Evolutionary conservation across 2,797 vertebrate species (phyloP).

Genomic region (Dendrocincla tyrannina): DNA sequence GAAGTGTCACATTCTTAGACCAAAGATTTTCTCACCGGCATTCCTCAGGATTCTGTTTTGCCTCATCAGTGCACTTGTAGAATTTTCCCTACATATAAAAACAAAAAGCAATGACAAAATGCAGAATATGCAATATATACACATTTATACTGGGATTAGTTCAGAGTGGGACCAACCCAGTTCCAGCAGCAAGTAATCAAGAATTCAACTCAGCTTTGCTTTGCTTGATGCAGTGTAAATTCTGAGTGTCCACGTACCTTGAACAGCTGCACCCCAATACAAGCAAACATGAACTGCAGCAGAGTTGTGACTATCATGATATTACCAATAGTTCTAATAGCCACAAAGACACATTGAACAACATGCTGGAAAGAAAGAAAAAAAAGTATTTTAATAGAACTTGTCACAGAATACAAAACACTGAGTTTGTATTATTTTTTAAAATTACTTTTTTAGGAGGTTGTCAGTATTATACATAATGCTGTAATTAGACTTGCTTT

Average conservation of each 20-base stretch:
- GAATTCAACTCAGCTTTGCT: background rate
- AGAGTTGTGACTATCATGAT: constrained; percentile 99
- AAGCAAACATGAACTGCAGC: constrained; percentile 99
- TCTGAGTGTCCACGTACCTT: constrained; percentile 82
- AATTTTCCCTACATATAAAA: constrained; percentile 90
- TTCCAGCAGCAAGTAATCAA: background rate
- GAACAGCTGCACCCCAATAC: constrained; percentile 97
- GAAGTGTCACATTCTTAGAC: background rate
- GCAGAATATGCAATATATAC: background rate
- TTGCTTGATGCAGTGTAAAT: background rate
- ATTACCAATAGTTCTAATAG: constrained; percentile 98
- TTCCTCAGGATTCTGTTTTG: constrained; percentile 90
- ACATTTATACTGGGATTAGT: background rate
- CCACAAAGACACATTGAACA: constrained; percentile 98
- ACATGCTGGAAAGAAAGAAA: constrained; percentile 85
- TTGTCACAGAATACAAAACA: background rate
- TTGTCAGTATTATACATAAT: background rate
- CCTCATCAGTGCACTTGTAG: constrained; percentile 96
- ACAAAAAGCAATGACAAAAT: constrained; percentile 10
- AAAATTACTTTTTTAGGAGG: background rate
- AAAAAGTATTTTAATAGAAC: background rate
- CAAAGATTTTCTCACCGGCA: constrained; percentile 86
- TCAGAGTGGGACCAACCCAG: background rate
- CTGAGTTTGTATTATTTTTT: background rate
- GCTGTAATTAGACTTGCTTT: background rate